Base-by-base conservation (phyloP, 1,140 invertebrate genomes). In the Brachionus plicatilis region DNA sequence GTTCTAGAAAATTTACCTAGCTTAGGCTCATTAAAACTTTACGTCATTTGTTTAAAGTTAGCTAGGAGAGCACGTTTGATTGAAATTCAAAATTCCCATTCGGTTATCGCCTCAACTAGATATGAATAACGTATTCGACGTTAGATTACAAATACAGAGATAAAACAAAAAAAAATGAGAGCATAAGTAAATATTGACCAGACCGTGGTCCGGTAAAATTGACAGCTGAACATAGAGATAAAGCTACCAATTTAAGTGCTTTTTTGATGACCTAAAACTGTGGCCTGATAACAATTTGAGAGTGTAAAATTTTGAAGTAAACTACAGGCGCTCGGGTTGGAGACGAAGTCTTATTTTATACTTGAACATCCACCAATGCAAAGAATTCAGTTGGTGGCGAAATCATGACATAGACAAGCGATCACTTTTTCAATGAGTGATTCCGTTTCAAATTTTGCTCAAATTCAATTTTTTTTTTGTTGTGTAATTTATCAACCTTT, bases 111-210 rank as follows among this genome's bases (percentile, higher is more conserved):
- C 66, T 29, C 33, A 14, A 29, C n/a, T 37, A 43, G 68, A 72
- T 43, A 72, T 41, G 27, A 41, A 43, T 41, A 72, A 37, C 33
- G 33, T 43, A 72, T 43, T 41, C 29, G n/a, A 72, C 17, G 17
- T 17, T 72, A 72, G 68, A 72, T 72, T 72, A 72, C 33, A 72
- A 72, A 17, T 20, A 12, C 9, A 3, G 2, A 41, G 68, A 72
- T 12, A 72, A 41, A 43, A 43, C 45, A 47, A 72, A 72, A 41
- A 72, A 41, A 43, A 17, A 37, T 72, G 41, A 72, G 37, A 43
- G 68, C 33, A 43, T 17, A 72, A 17, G 33, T 41, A 72, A 72
- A 72, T 72, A 72, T 72, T 72, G 68, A 72, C 68, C 68, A 72
- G 33, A 43, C 41, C 8, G 7, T 41, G 17, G 68, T 72, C 14